Percentiles rank a stretch among this genome's conserved stretches.
phyloP scores from a whole-genome alignment of 2,113 vertebrate species.

The Lepus europaeus region DNA sequence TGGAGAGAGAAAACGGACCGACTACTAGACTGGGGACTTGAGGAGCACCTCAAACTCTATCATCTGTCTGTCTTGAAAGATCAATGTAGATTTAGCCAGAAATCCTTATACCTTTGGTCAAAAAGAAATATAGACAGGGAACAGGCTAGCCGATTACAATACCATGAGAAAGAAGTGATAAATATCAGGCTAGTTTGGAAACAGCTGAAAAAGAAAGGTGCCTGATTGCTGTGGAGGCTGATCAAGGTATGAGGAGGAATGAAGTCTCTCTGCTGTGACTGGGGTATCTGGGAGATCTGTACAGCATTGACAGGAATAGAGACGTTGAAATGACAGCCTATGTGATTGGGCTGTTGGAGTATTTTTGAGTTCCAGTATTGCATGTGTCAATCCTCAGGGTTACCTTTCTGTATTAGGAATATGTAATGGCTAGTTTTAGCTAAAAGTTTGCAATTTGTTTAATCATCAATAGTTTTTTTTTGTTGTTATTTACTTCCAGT shows the following conservation, averaged over 20 bases:
- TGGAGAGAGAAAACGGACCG: neutral
- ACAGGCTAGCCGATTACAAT: neutral
- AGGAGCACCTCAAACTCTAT: neutral
- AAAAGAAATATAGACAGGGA: neutral
- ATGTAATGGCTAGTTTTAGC: neutral
- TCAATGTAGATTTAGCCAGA: neutral
- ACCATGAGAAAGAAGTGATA: neutral
- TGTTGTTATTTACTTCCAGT: neutral
- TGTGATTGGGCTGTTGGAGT: neutral
- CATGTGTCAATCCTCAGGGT: neutral
- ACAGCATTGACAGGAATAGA: neutral
- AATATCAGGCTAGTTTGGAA: neutral
- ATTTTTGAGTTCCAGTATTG: accelerated
- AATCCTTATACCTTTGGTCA: neutral
- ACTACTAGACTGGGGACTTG: neutral
- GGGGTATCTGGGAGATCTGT: neutral
- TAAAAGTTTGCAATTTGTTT: neutral
- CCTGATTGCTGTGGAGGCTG: neutral
- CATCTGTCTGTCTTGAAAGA: neutral
- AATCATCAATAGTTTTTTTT: neutral
- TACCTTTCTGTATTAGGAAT: neutral
- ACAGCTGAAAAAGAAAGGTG: neutral
- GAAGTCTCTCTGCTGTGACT: neutral
- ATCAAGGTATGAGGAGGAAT: too few relatives aligned
- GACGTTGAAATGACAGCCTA: neutral